A percentile compares a stretch with the other conserved stretches of the same genome.
These are phyloP conservation scores for Platichthys stellatus DNA, from an alignment of 2,113 vertebrate species.

Conservation along the genomic window DNA sequence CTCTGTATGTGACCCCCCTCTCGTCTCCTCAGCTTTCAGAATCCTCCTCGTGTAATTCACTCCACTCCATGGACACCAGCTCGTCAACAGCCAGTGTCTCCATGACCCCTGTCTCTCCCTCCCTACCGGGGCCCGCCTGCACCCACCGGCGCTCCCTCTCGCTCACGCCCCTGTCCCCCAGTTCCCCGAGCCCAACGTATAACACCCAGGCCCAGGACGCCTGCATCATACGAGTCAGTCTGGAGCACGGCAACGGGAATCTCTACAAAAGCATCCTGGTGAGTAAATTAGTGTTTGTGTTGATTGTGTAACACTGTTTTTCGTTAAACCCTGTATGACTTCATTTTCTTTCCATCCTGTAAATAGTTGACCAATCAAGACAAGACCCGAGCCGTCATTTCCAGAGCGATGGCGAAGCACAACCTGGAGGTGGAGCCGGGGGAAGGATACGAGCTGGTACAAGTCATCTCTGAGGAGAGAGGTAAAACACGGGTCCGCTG, in stretches of 20 bases:
- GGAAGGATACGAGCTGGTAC: constrained; percentile 90
- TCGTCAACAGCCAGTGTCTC: constrained; percentile 81
- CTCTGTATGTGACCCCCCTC: not conserved
- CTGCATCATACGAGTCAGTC: constrained; percentile 90
- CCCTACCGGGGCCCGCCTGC: constrained; percentile 68
- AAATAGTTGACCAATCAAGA: constrained; percentile 92
- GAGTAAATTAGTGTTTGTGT: constrained; percentile 33
- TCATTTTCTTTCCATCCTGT: not conserved
- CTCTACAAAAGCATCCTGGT: constrained; percentile 98
- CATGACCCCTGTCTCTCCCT: constrained; percentile 70
- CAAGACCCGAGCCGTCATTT: constrained; percentile 90
- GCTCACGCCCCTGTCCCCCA: constrained; percentile 74
- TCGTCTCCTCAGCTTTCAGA: constrained; percentile 81
- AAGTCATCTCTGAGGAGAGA: constrained; percentile 93
- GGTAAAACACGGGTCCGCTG: constrained; percentile 75
- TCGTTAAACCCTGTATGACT: not conserved
- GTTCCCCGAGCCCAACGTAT: constrained; percentile 79
- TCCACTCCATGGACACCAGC: constrained; percentile 85
- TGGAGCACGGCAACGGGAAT: constrained; percentile 88
- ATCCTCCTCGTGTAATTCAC: constrained; percentile 86
- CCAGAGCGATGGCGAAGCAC: constrained; percentile 92
- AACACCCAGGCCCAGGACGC: constrained; percentile 90
- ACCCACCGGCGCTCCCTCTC: constrained; percentile 81
- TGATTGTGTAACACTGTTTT: not conserved
- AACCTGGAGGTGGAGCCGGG: constrained; percentile 86